Percentiles rank a stretch among this genome's conserved stretches.
Evolutionary conservation across 1,140 invertebrate species (phyloP).

Genomic region (Leptinotarsa undecemlineata): DNA sequence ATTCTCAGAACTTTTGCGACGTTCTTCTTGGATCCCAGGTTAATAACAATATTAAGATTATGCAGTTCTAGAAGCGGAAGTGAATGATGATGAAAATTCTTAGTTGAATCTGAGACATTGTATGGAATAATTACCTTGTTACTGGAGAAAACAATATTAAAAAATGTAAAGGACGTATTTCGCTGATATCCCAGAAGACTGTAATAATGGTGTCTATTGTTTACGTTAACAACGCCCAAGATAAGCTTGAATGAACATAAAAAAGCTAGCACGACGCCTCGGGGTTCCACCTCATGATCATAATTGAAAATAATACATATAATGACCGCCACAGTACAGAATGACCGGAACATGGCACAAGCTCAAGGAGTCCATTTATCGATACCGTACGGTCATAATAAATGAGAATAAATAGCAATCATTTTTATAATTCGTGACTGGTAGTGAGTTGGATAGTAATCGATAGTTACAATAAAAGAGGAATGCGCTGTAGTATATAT

Average conservation of each 20-base stretch:
- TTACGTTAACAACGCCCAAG: conserved; percentile 5
- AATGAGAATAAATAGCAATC: too few species aligned
- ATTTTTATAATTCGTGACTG: too few species aligned
- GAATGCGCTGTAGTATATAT: too few species aligned
- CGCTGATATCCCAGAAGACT: neutral
- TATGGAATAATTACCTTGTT: neutral
- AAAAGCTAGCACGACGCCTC: neutral
- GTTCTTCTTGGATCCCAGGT: too few species aligned
- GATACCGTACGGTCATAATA: neutral
- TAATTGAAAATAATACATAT: conserved; percentile 7
- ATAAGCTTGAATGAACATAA: neutral
- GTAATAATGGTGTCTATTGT: conserved; percentile 5
- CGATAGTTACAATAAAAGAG: too few species aligned
- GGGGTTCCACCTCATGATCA: neutral
- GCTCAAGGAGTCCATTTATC: conserved; percentile 4
- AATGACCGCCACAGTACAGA: conserved; percentile 1
- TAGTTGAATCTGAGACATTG: neutral
- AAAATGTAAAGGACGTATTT: neutral
- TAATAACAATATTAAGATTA: too few species aligned
- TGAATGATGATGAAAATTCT: too few species aligned
- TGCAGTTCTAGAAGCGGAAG: too few species aligned
- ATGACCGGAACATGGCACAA: neutral
- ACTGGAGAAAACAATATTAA: neutral
- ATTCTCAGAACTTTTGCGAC: too few species aligned
- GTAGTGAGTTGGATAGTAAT: too few species aligned